Conservation (phyloP, 2,113 vertebrate genomes). For the Scophthalmus maximus region DNA sequence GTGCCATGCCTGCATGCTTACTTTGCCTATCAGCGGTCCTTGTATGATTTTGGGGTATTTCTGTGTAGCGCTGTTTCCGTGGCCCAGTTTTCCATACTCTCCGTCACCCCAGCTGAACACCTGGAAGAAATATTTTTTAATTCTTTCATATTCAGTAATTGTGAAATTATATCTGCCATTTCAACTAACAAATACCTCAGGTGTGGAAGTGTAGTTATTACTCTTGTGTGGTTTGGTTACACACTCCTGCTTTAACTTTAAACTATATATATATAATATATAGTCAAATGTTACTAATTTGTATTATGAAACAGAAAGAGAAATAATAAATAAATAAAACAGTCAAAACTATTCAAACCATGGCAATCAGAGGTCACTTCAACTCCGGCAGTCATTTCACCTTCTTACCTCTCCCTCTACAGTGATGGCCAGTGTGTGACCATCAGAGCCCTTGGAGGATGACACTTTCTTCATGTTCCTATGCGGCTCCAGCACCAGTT, state of each 20-base stretch:
- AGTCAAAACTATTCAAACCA: too few relatives aligned
- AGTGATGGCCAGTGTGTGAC: constrained; percentile 85
- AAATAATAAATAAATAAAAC: too few relatives aligned
- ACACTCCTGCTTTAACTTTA: too few relatives aligned
- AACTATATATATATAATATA: too few relatives aligned
- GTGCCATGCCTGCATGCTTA: constrained; percentile 34
- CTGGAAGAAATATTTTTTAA: constrained; percentile 44
- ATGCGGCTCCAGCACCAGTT: constrained; percentile 84
- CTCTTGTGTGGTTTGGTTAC: not conserved
- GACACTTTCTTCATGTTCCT: constrained; percentile 85
- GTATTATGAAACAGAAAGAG: too few relatives aligned
- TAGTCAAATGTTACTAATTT: too few relatives aligned
- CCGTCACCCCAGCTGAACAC: constrained; percentile 88
- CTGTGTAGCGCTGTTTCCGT: constrained; percentile 86
- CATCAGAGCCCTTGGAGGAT: constrained; percentile 86
- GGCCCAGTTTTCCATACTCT: constrained; percentile 87
- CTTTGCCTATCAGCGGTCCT: constrained; percentile 83
- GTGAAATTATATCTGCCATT: not conserved
- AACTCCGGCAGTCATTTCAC: not conserved
- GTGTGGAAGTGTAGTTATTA: not conserved
- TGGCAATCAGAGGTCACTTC: not conserved
- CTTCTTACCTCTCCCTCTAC: constrained; percentile 80
- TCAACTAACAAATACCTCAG: not conserved
- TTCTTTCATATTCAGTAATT: not conserved
- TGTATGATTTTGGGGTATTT: constrained; percentile 88